Evolutionary conservation across 2,113 vertebrate genomes (phyloP).

Genomic region (Sinocyclocheilus grahami): DNA sequence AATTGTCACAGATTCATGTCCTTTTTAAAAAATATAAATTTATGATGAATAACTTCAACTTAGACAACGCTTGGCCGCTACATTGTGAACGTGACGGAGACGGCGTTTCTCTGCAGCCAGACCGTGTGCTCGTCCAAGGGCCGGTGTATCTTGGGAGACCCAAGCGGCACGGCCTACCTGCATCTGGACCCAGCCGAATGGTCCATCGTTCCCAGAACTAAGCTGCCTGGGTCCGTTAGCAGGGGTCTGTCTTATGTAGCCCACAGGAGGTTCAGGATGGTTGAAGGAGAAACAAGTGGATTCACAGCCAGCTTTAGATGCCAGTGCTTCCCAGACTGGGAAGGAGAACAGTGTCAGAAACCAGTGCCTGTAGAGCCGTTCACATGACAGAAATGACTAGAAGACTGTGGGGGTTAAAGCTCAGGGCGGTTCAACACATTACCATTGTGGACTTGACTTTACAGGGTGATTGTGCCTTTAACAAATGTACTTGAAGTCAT

Average conservation of each 20-base stretch:
- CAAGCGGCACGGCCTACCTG: conserved; percentile 63
- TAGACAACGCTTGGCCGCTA: conserved; percentile 67
- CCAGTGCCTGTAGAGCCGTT: background rate
- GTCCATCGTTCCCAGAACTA: conserved; percentile 55
- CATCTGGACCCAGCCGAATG: conserved; percentile 72
- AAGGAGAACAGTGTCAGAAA: conserved; percentile 66
- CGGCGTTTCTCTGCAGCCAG: conserved; percentile 72
- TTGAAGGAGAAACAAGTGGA: conserved; percentile 22
- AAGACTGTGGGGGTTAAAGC: background rate
- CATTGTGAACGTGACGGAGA: conserved; percentile 77
- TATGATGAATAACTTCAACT: too few relatives aligned
- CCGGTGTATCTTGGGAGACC: conserved; percentile 69
- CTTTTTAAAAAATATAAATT: background rate
- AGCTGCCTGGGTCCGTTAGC: background rate
- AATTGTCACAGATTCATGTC: background rate
- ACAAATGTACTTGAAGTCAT: background rate
- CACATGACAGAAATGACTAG: background rate
- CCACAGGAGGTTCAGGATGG: conserved; percentile 18
- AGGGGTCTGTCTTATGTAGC: conserved; percentile 49
- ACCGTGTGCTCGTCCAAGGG: conserved; percentile 71
- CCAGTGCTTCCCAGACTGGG: conserved; percentile 74
- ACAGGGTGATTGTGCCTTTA: background rate
- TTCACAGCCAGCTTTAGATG: conserved; percentile 67
- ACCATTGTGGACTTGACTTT: background rate
- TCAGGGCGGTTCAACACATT: background rate